Percentiles rank a stretch among this genome's conserved stretches.
These are phyloP conservation scores for Heliothis peltigera DNA, from an alignment of 2,888 invertebrate species.

Conservation along the genomic window DNA sequence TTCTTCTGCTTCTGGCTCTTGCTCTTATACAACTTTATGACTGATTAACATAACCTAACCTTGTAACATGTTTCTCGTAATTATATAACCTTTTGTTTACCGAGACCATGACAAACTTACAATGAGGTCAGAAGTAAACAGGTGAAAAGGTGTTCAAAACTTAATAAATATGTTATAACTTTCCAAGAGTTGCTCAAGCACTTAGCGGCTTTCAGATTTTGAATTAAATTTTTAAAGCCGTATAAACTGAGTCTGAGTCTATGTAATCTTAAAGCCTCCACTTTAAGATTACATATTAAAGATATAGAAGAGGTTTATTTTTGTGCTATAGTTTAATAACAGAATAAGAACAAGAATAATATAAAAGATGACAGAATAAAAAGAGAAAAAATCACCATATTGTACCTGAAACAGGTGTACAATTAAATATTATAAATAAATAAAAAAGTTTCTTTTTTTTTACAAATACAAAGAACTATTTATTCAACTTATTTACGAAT, in stretches of 20 bases:
- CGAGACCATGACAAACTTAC: neutral
- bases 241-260: conserved; percentile 45
- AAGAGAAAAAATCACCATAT: too few relatives aligned
- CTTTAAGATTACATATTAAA: conserved; percentile 40
- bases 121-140: conserved; percentile 20
- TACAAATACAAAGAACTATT: too few relatives aligned
- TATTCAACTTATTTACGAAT: too few relatives aligned
- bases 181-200: conserved; percentile 33
- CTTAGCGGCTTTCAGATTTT: conserved; percentile 32
- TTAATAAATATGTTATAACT: conserved; percentile 48
- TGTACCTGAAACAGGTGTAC: too few relatives aligned
- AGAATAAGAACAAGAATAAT: too few relatives aligned
- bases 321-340: conserved; percentile 24
- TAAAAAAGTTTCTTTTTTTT: too few relatives aligned
- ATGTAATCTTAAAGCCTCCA: too few relatives aligned
- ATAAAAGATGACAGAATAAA: too few relatives aligned
- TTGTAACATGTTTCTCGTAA: neutral
- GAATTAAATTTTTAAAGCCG: conserved; percentile 54
- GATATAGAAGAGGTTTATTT: conserved; percentile 37
- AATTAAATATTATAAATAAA: too few relatives aligned
- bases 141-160: conserved; percentile 32
- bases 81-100: neutral
- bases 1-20: too few relatives aligned
- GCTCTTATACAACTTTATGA: too few relatives aligned
- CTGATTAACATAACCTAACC: neutral